Percentiles rank a stretch among this genome's conserved stretches.
These are phyloP conservation scores for Morpho helenor DNA, from an alignment of 2,888 invertebrate genomes.

Conservation along the genomic window DNA sequence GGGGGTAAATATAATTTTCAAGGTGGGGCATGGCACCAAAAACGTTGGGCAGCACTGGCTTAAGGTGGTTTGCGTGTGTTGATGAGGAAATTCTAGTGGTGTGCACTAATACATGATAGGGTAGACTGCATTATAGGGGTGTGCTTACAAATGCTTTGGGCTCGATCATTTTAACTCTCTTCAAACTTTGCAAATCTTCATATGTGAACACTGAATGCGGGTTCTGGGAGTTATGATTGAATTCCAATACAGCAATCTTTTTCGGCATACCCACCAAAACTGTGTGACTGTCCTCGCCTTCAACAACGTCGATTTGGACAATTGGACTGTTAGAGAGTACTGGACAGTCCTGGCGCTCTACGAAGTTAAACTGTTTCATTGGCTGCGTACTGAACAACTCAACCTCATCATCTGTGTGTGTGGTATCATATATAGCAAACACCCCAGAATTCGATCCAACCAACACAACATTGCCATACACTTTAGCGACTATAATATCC, in stretches of 20 bases:
- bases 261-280: slow-evolving; percentile 61
- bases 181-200: slow-evolving; percentile 18
- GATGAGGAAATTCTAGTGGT: too few relatives aligned
- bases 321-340: slow-evolving; percentile 52
- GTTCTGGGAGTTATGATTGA: slow-evolving; percentile 33
- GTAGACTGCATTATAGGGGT: too few relatives aligned
- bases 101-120: too few relatives aligned
- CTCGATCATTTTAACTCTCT: background rate
- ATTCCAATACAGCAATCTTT: slow-evolving; percentile 54
- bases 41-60: too few relatives aligned
- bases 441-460: slow-evolving; percentile 58
- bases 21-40: too few relatives aligned
- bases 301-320: slow-evolving; percentile 52
- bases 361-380: slow-evolving; percentile 53
- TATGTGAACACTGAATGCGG: too few relatives aligned
- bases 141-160: too few relatives aligned
- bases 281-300: slow-evolving; percentile 49
- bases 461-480: slow-evolving; percentile 56
- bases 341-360: slow-evolving; percentile 47
- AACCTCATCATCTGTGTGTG: slow-evolving; percentile 44
- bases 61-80: too few relatives aligned
- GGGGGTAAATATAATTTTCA: too few relatives aligned
- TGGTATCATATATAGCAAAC: slow-evolving; percentile 52
- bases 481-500: slow-evolving; percentile 45
- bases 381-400: slow-evolving; percentile 49